Evolutionary conservation across 2,797 vertebrate species (phyloP), one percentile per base, ranked within the genome.

Genomic region (Rhinella marina): DNA sequence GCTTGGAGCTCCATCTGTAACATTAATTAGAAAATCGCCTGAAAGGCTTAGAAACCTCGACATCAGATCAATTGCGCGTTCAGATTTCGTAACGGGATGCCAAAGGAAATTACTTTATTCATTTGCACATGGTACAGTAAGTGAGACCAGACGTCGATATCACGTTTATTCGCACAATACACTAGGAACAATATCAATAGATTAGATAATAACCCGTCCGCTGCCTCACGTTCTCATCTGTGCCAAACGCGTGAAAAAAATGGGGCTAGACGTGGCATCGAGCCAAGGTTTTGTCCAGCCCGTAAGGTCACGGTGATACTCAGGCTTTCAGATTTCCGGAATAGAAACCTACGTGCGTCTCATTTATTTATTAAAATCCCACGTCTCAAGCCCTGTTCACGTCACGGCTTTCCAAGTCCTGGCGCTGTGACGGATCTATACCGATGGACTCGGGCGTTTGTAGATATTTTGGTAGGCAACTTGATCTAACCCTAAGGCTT

Each of bases 1-100:
- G 82, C 68, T 84, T 84, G 82, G 19, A 4, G 66, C 56, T 75
- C 82, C 82, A 75, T 84, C 82, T 84, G 82, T 75, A 84, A 84
- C 29, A 32, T 59, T 84, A 75, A 84, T 84, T 84, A 48, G 66
- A 27, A 57, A 84, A 83, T 70, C 10, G 19, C 41, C 48, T 41
- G 23, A 68, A 27, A 10, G 48, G 62, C 25, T n/a, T 66, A 52
- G 41, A 32, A 80, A 70, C 57, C 27, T 70, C 9, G 57, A 59
- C 29, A 25, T 84, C 50, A 56, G 70, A 75, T 73, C 66, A 75
- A 48, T 84, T 73, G 61, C 29, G 61, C 27, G 75, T 82, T 82
- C 17, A 84, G 17, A 84, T 84, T 84, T 41, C 1, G 59, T n/a
- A 13, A 59, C 56, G 25, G 5, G 4, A 11, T 84, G 82, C 82